Base-by-base conservation (phyloP, 2,888 invertebrate species). In the Melanostoma mellinum region DNA sequence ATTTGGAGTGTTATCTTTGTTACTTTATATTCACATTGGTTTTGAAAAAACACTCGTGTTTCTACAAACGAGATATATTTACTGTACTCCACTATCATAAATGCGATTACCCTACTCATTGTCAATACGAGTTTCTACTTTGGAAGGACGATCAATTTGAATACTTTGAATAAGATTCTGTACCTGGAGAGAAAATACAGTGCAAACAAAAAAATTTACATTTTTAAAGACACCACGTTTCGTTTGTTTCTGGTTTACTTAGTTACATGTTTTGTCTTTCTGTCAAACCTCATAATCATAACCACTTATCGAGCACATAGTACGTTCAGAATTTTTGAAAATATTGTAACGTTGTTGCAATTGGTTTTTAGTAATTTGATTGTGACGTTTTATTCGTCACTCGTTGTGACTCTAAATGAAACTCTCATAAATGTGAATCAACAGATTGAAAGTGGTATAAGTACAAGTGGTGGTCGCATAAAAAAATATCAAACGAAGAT, bases 321-420 rank as follows among this genome's bases (percentile, higher is more conserved):
- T 20, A 20, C 20, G 20, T 20, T 20, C 20, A 20, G 20, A 3
- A 6, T 1, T 3, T 60, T 35, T 35, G 33, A 35, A 44, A 32
- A 44, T 10, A 2, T 8, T 1, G 44, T 60, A 33, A 2, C 44
- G 0, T 2, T 3, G 3, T 35, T 60, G 44, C 60, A 60, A 10
- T 10, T 60, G 44, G 42, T 42, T 6, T 60, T 60, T 3, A n/a
- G 44, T 10, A 44, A 44, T 0, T 44, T 60, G 3, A 60, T 60
- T 44, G n/a, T 8, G 6, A 44, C 60, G 2, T 60, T 60, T 60
- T 60, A 44, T 44, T 4, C 44, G 0, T 60, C 60, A 35, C 4
- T 60, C 2, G 44, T 60, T 0, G 44, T 44, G 10, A 10, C 32
- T n/a, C 8, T 44, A 2, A 10, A 35, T 0, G 60, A 44, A 9